phyloP scores from a whole-genome alignment of 1,140 invertebrate species.

The silkworm (Bombyx mori) region ASM3026992v2 NC_085108.1:7965501-7966000 shows the following conservation, averaged over 20 bases:
- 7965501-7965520: slow-evolving; percentile 25
- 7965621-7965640: slow-evolving; percentile 31
- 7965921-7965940: not conserved
- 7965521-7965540: slow-evolving; percentile 44
- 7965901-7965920: not conserved
- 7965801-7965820: slow-evolving; percentile 19
- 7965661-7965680: slow-evolving; percentile 62
- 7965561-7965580: slow-evolving; percentile 57
- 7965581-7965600: slow-evolving; percentile 47
- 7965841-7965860: slow-evolving; percentile 9
- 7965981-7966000: slow-evolving; percentile 36
- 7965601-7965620: slow-evolving; percentile 35
- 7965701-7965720: slow-evolving; percentile 43
- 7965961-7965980: slow-evolving; percentile 14
- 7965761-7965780: slow-evolving; percentile 7
- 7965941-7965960: slow-evolving; percentile 14
- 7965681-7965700: slow-evolving; percentile 65
- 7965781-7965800: slow-evolving; percentile 5
- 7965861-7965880: slow-evolving; percentile 3
- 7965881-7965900: not conserved
- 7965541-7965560: slow-evolving; percentile 62
- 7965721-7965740: slow-evolving; percentile 31
- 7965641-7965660: slow-evolving; percentile 63
- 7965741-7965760: slow-evolving; percentile 14
- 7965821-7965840: slow-evolving; percentile 43